These are phyloP conservation scores for Pygoscelis adeliae DNA, from an alignment of 2,113 vertebrate genomes.

Conservation along the genomic window DNA sequence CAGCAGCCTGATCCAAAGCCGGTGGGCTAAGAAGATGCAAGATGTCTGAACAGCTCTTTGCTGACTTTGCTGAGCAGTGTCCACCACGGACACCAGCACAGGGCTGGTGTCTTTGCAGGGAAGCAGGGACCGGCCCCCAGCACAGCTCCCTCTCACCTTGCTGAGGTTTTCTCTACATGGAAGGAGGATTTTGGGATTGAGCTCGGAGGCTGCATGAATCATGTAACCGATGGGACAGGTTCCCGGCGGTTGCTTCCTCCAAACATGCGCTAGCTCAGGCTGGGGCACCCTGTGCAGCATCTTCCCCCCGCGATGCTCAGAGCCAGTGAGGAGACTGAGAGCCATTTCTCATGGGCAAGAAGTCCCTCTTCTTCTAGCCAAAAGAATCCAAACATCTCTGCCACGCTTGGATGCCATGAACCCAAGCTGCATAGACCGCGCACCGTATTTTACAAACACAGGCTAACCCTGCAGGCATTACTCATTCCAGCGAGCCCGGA, in stretches of 20 bases:
- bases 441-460: neutral
- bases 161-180: neutral
- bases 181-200: neutral
- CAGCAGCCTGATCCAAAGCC: neutral
- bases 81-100: fast-evolving
- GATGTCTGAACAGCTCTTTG: neutral
- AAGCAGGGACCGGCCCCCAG: neutral
- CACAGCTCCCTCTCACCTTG: neutral
- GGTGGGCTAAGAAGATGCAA: neutral
- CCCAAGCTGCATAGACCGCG: fast-evolving
- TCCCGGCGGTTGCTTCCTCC: neutral
- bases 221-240: fast-evolving
- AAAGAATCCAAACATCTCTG: neutral
- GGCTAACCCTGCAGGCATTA: neutral
- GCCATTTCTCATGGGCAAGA: neutral
- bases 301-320: neutral
- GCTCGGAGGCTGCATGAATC: neutral
- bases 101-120: neutral
- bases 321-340: neutral
- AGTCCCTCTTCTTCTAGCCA: neutral
- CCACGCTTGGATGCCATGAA: neutral
- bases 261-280: fast-evolving
- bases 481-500: fast-evolving
- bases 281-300: neutral
- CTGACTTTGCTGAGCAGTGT: neutral